Conservation (phyloP, 2,113 vertebrate genomes). For the Thamnaconus septentrionalis region DNA sequence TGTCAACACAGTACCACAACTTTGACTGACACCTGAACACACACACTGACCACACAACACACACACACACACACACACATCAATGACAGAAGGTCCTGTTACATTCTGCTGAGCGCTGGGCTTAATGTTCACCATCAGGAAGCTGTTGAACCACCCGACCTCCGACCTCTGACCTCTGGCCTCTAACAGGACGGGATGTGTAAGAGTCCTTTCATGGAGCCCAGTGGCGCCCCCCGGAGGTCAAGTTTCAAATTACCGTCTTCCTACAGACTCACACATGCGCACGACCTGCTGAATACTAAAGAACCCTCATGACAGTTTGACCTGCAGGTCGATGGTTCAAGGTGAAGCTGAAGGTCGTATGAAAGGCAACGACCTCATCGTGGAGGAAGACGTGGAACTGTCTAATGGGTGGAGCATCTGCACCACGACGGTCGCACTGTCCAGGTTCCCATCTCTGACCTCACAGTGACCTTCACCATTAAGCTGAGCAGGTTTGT, state of each 20-base stretch:
- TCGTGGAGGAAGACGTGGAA: slow-evolving; percentile 9
- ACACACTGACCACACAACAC: not conserved
- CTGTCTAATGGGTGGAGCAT: too few relatives aligned
- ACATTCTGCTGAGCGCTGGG: slow-evolving; percentile 58
- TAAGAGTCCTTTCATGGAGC: slow-evolving; percentile 44
- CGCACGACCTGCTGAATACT: slow-evolving; percentile 28
- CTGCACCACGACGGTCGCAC: too few relatives aligned
- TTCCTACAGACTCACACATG: slow-evolving; percentile 28
- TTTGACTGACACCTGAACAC: slow-evolving; percentile 47
- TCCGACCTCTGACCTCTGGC: slow-evolving; percentile 16
- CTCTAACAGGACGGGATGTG: slow-evolving; percentile 60
- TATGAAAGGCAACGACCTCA: slow-evolving; percentile 43
- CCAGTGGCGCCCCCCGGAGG: not conserved
- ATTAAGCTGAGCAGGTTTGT: too few relatives aligned
- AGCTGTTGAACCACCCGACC: slow-evolving; percentile 63
- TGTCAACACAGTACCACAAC: not conserved
- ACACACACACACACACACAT: not conserved
- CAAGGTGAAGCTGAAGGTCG: slow-evolving; percentile 36
- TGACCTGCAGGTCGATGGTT: slow-evolving; percentile 60
- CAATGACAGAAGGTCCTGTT: slow-evolving; percentile 44
- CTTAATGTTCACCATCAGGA: slow-evolving; percentile 73
- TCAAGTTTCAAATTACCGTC: slow-evolving; percentile 60
- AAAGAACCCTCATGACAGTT: slow-evolving; percentile 66
- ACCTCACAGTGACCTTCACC: too few relatives aligned
- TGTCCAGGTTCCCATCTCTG: too few relatives aligned